These are phyloP conservation scores for Chalcosyrphus nemorum DNA, from an alignment of 2,888 invertebrate species.

Conservation along the genomic window DNA sequence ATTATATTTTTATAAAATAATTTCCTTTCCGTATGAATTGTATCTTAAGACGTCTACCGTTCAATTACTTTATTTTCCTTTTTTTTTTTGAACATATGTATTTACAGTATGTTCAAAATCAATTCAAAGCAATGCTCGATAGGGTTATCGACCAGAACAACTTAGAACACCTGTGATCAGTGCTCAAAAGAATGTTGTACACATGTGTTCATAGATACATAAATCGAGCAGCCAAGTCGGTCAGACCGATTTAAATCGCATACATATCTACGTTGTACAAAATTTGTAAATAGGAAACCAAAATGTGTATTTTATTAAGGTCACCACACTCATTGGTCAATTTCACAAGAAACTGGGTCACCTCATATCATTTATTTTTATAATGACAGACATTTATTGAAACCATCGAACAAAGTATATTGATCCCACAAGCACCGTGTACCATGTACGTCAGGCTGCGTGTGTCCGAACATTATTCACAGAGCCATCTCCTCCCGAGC, in stretches of 20 bases:
- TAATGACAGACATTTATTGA: background rate
- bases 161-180: too few species aligned
- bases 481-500: background rate
- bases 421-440: slow-evolving; percentile 9
- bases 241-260: too few species aligned
- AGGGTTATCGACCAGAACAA: too few species aligned
- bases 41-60: too few species aligned
- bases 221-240: background rate
- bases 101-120: too few species aligned
- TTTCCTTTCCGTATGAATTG: too few species aligned
- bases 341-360: slow-evolving; percentile 24
- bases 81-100: too few species aligned
- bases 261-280: background rate
- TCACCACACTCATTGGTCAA: background rate
- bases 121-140: too few species aligned
- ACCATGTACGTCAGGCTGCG: slow-evolving; percentile 3
- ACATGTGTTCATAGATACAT: too few species aligned
- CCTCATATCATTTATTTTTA: background rate
- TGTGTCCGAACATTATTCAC: slow-evolving; percentile 24
- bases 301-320: background rate
- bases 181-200: too few species aligned
- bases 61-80: too few species aligned
- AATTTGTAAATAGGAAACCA: background rate
- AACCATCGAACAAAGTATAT: slow-evolving; percentile 16
- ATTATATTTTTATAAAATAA: too few species aligned